Conservation (phyloP, 2,113 vertebrate genomes). For the Thunnus maccoyii region DNA sequence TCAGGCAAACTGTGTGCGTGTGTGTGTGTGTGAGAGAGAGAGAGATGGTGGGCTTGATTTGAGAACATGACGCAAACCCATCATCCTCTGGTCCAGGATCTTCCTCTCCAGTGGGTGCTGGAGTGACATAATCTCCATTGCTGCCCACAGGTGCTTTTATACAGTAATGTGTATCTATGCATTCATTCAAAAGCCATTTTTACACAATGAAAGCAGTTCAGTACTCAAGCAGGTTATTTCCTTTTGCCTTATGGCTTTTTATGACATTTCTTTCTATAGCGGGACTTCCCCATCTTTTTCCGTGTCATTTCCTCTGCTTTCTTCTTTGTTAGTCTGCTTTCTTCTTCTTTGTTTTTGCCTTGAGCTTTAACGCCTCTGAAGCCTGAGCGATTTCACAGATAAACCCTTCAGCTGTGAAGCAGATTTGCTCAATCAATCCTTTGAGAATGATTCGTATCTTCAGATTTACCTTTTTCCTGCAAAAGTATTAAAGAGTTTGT, state of each 20-base stretch:
- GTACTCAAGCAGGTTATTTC: constrained; percentile 6
- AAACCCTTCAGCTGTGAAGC: constrained; percentile 2
- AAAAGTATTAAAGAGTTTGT: not conserved
- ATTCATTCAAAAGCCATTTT: constrained; percentile 37
- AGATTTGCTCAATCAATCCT: not conserved
- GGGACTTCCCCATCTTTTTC: not conserved
- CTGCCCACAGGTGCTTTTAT: constrained; percentile 69
- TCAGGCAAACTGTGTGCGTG: constrained; percentile 30
- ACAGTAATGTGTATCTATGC: not conserved
- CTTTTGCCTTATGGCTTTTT: constrained; percentile 1
- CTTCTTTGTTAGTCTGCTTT: not conserved
- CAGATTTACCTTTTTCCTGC: not conserved
- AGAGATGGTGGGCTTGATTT: constrained; percentile 57
- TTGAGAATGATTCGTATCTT: not conserved
- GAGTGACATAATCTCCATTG: constrained; percentile 70
- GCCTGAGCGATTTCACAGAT: constrained; percentile 9
- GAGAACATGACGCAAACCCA: constrained; percentile 66
- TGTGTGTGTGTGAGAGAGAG: constrained; percentile 22
- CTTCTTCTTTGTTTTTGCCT: not conserved
- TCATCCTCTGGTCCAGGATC: constrained; percentile 58
- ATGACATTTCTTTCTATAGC: not conserved
- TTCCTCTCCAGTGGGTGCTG: constrained; percentile 71
- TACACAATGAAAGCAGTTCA: not conserved
- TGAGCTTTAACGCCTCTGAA: not conserved
- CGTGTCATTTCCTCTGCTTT: constrained; percentile 18